phyloP scores from a whole-genome alignment of 2,797 vertebrate genomes.

The Molossus alvarezi region DNA sequence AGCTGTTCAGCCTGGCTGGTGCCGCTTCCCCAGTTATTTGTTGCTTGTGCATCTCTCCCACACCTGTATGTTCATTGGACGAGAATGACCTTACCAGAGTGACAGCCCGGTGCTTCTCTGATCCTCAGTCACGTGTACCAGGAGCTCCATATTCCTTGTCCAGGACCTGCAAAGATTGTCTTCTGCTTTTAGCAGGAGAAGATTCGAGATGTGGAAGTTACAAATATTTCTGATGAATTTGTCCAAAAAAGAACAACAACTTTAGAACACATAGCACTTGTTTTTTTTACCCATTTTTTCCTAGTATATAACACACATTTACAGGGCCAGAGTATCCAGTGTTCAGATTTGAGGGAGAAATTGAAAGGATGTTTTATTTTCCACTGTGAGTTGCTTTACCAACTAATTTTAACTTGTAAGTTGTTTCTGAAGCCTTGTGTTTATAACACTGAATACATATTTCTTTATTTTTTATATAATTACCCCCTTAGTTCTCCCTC shows the following conservation, averaged over 20 bases:
- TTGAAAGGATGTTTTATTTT: background rate
- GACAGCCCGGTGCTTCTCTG: background rate
- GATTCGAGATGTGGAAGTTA: background rate
- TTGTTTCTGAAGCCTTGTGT: background rate
- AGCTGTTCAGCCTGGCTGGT: background rate
- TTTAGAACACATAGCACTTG: background rate
- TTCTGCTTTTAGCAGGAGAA: background rate
- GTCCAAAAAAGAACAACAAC: background rate
- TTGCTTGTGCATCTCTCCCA: accelerated
- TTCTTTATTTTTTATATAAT: background rate
- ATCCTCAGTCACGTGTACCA: background rate
- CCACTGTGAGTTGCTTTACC: background rate
- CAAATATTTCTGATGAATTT: slow-evolving; percentile 7
- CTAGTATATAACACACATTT: background rate
- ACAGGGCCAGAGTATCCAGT: background rate
- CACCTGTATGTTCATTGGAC: background rate
- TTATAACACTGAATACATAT: background rate
- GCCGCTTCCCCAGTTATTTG: accelerated
- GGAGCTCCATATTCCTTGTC: background rate
- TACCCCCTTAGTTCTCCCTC: background rate
- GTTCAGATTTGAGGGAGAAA: background rate
- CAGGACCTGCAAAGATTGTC: background rate
- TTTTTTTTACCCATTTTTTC: background rate
- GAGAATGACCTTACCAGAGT: background rate
- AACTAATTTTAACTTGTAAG: background rate